phyloP scores from a whole-genome alignment of 2,888 invertebrate species.

The Horisme vitalbata region DNA sequence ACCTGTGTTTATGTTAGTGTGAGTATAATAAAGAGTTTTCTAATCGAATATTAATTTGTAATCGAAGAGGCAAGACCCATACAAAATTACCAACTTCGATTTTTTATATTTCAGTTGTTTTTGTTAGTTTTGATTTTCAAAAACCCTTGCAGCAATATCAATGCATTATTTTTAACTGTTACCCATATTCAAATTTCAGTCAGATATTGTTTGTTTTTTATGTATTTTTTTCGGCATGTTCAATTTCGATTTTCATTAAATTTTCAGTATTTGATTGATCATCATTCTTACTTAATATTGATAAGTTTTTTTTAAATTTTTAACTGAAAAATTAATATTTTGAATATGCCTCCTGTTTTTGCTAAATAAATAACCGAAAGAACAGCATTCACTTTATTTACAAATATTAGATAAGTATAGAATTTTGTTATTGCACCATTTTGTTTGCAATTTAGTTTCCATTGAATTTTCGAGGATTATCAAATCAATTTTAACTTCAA shows the following conservation, averaged over 20 bases:
- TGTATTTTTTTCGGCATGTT: slow-evolving; percentile 29
- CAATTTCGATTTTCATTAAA: slow-evolving; percentile 9
- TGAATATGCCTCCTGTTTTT: slow-evolving; percentile 32
- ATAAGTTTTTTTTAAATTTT: background rate
- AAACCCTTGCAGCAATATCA: no score
- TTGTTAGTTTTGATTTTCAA: no score
- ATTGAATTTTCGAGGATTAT: slow-evolving; percentile 33
- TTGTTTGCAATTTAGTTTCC: slow-evolving; percentile 35
- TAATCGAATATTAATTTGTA: no score
- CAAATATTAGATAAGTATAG: slow-evolving; percentile 26
- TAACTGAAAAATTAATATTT: background rate
- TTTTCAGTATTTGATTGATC: background rate
- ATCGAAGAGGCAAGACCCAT: no score
- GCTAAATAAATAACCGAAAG: slow-evolving; percentile 32
- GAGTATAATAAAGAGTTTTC: no score
- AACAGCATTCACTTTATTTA: slow-evolving; percentile 31
- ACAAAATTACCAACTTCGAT: no score
- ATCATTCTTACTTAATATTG: background rate
- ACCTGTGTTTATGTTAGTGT: no score
- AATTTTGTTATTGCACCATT: slow-evolving; percentile 36
- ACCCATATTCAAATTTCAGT: slow-evolving; percentile 9
- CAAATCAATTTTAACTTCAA: slow-evolving; percentile 16
- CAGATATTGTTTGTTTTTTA: slow-evolving; percentile 22
- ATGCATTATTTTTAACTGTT: no score
- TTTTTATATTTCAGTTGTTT: no score